phyloP scores from a whole-genome alignment of 2,113 vertebrate species.

The Malurus melanocephalus region DNA sequence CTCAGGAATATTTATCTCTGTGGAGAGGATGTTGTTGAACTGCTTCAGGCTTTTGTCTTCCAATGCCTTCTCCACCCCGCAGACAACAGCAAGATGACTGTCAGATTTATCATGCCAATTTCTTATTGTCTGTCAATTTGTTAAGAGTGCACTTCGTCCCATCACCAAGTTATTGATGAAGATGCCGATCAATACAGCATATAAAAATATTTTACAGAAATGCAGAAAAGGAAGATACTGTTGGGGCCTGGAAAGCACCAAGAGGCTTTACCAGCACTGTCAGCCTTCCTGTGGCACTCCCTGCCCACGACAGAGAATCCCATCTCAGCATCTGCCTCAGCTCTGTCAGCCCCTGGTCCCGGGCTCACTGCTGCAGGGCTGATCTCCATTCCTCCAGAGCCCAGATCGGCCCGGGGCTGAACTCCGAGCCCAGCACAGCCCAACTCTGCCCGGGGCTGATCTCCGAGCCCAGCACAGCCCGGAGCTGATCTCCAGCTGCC shows the following conservation, averaged over 20 bases:
- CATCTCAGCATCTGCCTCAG: accelerated
- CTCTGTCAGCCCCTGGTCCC: not conserved
- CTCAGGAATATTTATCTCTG: not conserved
- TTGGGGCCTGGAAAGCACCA: accelerated
- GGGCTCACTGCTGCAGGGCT: accelerated
- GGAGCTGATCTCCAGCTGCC: not conserved
- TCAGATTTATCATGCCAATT: not conserved
- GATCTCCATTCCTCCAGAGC: no score
- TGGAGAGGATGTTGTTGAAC: not conserved
- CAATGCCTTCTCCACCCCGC: not conserved
- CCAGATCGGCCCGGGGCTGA: not conserved
- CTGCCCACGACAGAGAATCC: accelerated
- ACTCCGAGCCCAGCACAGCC: no score
- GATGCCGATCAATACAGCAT: not conserved
- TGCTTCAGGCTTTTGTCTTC: not conserved
- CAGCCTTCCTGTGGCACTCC: accelerated
- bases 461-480: no score
- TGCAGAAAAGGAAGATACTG: not conserved
- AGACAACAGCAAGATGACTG: accelerated
- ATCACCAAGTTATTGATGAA: not conserved
- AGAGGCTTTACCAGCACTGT: not conserved
- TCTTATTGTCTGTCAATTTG: not conserved
- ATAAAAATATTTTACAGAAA: not conserved
- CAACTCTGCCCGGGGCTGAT: no score
- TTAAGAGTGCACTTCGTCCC: not conserved